These are phyloP conservation scores for Patella caerulea DNA, from an alignment of 2,888 invertebrate genomes.

Conservation along the genomic window DNA sequence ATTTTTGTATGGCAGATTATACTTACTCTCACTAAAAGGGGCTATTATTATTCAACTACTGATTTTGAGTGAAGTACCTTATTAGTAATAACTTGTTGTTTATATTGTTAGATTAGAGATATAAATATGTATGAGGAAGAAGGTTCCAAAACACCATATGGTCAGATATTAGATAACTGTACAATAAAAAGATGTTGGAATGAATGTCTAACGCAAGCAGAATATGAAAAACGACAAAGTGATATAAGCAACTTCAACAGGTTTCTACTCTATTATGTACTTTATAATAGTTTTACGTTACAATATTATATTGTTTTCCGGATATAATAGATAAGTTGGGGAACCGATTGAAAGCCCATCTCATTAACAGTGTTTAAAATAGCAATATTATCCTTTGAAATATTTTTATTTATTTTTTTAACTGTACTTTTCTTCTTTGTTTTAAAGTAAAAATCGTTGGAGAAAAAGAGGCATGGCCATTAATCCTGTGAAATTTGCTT, in stretches of 20 bases:
- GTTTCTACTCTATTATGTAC: slow-evolving; percentile 4
- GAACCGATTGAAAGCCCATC: too few species aligned
- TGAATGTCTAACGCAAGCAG: slow-evolving; percentile 81
- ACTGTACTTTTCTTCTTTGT: too few species aligned
- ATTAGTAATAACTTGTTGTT: background rate
- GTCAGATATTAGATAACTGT: slow-evolving; percentile 83
- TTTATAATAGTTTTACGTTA: too few species aligned
- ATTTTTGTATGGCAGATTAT: too few species aligned
- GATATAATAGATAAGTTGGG: too few species aligned
- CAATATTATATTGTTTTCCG: too few species aligned
- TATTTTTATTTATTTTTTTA: too few species aligned
- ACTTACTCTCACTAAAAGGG: too few species aligned
- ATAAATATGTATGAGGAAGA: slow-evolving; percentile 86
- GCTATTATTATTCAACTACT: too few species aligned
- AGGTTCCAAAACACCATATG: slow-evolving; percentile 80
- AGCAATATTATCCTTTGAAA: too few species aligned
- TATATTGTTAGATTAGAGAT: slow-evolving; percentile 73
- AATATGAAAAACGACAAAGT: slow-evolving; percentile 76
- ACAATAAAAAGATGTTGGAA: slow-evolving; percentile 81
- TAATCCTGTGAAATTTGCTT: slow-evolving; percentile 57
- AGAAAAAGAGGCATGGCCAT: slow-evolving; percentile 61
- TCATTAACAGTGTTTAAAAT: too few species aligned
- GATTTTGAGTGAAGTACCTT: too few species aligned
- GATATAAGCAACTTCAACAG: slow-evolving; percentile 78
- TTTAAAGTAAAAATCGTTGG: slow-evolving; percentile 61